Base-by-base conservation (phyloP, 2,797 vertebrate species). In the Peromyscus melanophrys region DNA sequence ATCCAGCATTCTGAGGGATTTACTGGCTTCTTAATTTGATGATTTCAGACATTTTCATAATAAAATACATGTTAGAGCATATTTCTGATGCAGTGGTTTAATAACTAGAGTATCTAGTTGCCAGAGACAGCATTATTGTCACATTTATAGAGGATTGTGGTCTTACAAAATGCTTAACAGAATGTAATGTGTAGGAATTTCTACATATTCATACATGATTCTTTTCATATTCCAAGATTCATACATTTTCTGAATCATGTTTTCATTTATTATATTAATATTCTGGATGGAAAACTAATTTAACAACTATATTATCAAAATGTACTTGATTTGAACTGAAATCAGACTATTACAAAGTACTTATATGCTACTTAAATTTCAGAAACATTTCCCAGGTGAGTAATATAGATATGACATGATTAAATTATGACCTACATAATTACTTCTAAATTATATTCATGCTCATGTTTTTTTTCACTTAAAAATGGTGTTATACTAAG, bases 1-100 rank as follows among this genome's bases (percentile, higher is more conserved):
- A 69, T 76, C 34, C 13, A 84, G 43, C 14, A 94, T 94, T 96
- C 59, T 80, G 94, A 57, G 90, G 81, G 92, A 92, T 40, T 90
- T 94, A 71, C 46, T 61, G 19, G 71, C 46, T 77, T 80, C 25
- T 96, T 96, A 94, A 94, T 97, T 95, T 97, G 37, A 78, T 96
- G 16, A 76, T 71, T 96, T 89, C 61, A 83, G 63, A 92, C 6
- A 71, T 87, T 89, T 69, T 46, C 29, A 67, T 96, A 83, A 83
- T 78, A 89, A 95, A 95, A 43, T 82, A 90, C 73, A 93, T 89
- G 14, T 55, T 91, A 88, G 31, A 94, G 91, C 0, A 10, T 73
- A 69, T 96, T 96, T 94, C n/a, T 84, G 73, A 67, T 34, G 93
- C 4, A 65, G 29, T 78, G 83, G 69, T 87, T 96, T 88, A 94